Base-by-base conservation (phyloP, 1,140 invertebrate genomes). In the Drosophila insularis region DNA sequence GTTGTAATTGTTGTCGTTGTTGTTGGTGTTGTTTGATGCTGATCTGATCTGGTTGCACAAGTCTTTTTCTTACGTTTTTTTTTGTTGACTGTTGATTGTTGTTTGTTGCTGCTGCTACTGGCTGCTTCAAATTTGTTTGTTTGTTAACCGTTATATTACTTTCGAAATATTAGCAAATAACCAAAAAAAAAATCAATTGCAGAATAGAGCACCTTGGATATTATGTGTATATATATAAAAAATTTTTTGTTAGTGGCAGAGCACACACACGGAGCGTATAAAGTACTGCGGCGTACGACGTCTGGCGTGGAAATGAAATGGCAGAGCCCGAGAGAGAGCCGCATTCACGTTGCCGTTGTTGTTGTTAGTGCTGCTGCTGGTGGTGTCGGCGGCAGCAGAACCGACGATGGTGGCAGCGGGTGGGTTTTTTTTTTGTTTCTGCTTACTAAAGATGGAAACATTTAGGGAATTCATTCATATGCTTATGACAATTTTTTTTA, bases 101-200 rank as follows among this genome's bases (percentile, higher is more conserved):
- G 65, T 43, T 58, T 31, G 60, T 32, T 7, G 59, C 59, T 61
- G 37, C 19, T 43, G 61, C 56, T 63, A 58, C 61, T 67, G 54
- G 19, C 40, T 80, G 37, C 68, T 70, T 74, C 58, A 53, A 66
- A 61, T 74, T 63, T 73, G 63, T 64, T 43, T 59, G 32, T 54
- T 63, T 43, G 69, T 67, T 32, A 40, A 58, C 55, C 31, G 55
- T 58, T 53, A 82, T 74, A 82, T 74, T 81, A 65, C 59, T 67
- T 81, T 78, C 53, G 50, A 55, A 71, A 50, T 43, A 27, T 61
- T 61, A 23, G 59, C 37, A 40, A 39, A 50, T 50, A 50, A 21
- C 17, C 43, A 71, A 81, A 84, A 82, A 78, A 21, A 89, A 85
- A 85, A 80, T 82, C 72, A 80, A 82, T 82, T 79, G 64, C 69